Conservation (phyloP, 2,113 vertebrate genomes). For the Acrocephalus kingi region DNA sequence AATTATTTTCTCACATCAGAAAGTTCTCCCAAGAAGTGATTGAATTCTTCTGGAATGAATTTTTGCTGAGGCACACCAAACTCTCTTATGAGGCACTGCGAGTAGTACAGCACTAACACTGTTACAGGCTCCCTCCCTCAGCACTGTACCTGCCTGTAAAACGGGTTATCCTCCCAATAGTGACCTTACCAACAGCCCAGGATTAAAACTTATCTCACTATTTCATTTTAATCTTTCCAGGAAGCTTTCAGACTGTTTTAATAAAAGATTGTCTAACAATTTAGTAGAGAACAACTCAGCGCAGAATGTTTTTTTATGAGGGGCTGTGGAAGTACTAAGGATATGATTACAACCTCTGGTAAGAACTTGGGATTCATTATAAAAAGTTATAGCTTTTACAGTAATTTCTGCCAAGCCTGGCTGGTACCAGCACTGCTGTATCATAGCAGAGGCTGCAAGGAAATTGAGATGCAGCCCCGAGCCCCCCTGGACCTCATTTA, state of each 20-base stretch:
- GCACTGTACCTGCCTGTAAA: conserved; percentile 10
- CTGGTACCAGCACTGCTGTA: neutral
- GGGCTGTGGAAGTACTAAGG: neutral
- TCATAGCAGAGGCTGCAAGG: neutral
- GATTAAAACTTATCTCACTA: conserved; percentile 10
- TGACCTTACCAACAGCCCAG: neutral
- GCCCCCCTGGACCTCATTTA: neutral
- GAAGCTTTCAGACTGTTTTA: conserved; percentile 36
- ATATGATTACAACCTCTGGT: neutral
- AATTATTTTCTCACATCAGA: conserved; percentile 74
- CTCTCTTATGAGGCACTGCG: neutral
- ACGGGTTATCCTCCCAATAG: conserved; percentile 11
- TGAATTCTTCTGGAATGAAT: conserved; percentile 69
- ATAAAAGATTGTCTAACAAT: conserved; percentile 12
- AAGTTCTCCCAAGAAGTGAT: conserved; percentile 66
- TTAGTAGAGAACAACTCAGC: neutral
- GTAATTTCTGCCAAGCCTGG: neutral
- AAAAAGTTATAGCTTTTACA: conserved; percentile 3
- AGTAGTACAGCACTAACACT: conserved; percentile 19
- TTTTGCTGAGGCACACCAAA: conserved; percentile 38
- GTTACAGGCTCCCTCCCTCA: neutral
- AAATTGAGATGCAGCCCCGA: neutral
- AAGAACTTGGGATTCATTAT: neutral
- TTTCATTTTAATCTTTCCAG: conserved; percentile 56
- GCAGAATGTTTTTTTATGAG: neutral